These are phyloP conservation scores for Helarctos malayanus DNA, from an alignment of 2,797 vertebrate genomes.

Conservation along the genomic window DNA sequence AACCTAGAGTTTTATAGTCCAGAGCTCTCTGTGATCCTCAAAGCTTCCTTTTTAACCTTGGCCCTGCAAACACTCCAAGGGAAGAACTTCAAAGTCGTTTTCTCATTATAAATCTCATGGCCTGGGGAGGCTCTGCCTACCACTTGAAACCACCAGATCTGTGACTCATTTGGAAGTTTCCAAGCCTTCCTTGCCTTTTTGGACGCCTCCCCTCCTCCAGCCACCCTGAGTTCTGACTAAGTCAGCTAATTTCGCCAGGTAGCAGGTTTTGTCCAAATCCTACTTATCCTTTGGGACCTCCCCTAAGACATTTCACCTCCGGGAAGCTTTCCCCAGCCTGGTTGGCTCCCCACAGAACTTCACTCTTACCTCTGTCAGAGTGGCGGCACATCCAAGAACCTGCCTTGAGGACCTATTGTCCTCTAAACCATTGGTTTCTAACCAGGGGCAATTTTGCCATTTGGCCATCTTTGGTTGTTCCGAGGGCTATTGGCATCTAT, in stretches of 20 bases:
- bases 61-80: neutral
- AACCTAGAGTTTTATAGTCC: neutral
- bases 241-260: neutral
- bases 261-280: neutral
- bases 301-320: neutral
- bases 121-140: slow-evolving; percentile 13
- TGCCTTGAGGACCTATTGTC: neutral
- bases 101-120: slow-evolving; percentile 42
- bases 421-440: neutral
- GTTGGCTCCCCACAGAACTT: neutral
- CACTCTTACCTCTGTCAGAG: neutral
- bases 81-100: slow-evolving; percentile 63
- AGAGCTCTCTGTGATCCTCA: neutral
- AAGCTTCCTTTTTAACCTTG: neutral
- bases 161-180: slow-evolving; percentile 3
- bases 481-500: neutral
- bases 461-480: neutral
- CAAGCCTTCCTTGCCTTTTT: neutral
- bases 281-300: neutral
- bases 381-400: neutral
- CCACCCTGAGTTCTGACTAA: neutral
- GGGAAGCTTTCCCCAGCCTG: neutral
- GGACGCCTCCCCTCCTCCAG: neutral
- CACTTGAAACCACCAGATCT: slow-evolving; percentile 23
- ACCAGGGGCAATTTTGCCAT: neutral